Evolutionary conservation across 2,888 invertebrate genomes (phyloP).

Genomic region (Erebia ligea): DNA sequence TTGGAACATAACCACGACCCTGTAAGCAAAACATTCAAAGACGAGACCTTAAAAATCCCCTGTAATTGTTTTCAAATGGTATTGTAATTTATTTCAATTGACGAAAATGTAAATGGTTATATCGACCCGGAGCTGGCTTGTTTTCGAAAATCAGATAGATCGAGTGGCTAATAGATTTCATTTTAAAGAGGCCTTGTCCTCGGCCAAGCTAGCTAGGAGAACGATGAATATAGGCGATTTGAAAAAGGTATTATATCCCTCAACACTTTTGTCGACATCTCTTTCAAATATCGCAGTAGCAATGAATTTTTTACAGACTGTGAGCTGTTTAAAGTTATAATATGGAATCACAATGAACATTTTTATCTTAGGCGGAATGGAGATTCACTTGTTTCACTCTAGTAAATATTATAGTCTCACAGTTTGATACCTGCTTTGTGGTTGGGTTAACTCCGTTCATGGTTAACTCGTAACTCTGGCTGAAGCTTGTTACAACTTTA

Average conservation of each 20-base stretch:
- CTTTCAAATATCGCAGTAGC: conserved; percentile 16
- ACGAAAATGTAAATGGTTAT: conserved; percentile 35
- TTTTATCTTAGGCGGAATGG: background rate
- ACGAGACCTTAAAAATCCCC: background rate
- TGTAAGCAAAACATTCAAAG: conserved; percentile 3
- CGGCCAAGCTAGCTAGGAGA: conserved; percentile 37
- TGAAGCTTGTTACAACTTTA: no score
- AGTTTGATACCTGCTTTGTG: no score
- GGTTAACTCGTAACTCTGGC: no score
- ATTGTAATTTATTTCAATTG: conserved; percentile 21
- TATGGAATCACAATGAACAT: background rate
- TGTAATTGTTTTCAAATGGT: conserved; percentile 18
- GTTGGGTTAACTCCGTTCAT: no score
- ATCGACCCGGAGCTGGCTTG: conserved; percentile 25
- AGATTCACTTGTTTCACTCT: background rate
- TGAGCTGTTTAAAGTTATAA: background rate
- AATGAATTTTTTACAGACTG: background rate
- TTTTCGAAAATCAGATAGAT: conserved; percentile 42
- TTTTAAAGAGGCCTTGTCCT: conserved; percentile 36
- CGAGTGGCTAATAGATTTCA: conserved; percentile 38
- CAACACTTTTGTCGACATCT: conserved; percentile 28
- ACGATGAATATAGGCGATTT: conserved; percentile 37
- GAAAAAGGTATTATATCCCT: conserved; percentile 30
- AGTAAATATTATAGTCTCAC: background rate
- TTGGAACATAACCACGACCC: conserved; percentile 7